Percentiles rank a stretch among this genome's conserved stretches.
These are phyloP conservation scores for Promerops cafer DNA, from an alignment of 2,113 vertebrate genomes.

Conservation along the genomic window DNA sequence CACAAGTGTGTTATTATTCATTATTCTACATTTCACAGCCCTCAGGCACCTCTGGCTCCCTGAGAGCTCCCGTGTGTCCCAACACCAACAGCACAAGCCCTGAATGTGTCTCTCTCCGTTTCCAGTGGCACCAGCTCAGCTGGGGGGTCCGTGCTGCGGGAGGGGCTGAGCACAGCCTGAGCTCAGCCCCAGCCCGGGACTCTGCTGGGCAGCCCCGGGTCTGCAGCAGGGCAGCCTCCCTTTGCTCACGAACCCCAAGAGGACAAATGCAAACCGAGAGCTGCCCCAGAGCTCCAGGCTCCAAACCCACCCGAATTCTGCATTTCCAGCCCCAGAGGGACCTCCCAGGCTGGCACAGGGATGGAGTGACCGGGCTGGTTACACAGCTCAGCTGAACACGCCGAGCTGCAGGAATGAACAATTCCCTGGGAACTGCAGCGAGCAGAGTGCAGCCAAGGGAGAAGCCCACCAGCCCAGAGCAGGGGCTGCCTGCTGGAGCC, in stretches of 20 bases:
- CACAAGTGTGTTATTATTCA: neutral
- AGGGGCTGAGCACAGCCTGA: neutral
- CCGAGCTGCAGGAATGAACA: neutral
- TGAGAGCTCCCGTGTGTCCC: neutral
- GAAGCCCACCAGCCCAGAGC: neutral
- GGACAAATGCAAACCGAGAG: rapidly evolving
- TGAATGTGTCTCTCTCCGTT: neutral
- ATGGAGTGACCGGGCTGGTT: neutral
- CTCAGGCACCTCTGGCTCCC: neutral
- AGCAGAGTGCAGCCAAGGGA: neutral
- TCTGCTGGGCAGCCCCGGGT: neutral
- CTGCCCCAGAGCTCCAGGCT: neutral
- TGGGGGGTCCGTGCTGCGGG: neutral
- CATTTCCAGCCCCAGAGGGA: neutral
- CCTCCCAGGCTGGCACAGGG: neutral
- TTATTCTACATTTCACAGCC: neutral
- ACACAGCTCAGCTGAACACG: neutral
- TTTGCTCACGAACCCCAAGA: rapidly evolving
- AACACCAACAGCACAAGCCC: neutral
- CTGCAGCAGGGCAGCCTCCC: neutral
- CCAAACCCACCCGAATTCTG: rapidly evolving
- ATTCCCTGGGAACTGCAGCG: neutral
- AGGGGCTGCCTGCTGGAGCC: neutral
- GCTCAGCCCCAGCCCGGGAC: rapidly evolving
- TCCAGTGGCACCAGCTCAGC: neutral